Base-by-base conservation (phyloP, 2,797 vertebrate genomes). In the Odontamblyopus rebecca region DNA sequence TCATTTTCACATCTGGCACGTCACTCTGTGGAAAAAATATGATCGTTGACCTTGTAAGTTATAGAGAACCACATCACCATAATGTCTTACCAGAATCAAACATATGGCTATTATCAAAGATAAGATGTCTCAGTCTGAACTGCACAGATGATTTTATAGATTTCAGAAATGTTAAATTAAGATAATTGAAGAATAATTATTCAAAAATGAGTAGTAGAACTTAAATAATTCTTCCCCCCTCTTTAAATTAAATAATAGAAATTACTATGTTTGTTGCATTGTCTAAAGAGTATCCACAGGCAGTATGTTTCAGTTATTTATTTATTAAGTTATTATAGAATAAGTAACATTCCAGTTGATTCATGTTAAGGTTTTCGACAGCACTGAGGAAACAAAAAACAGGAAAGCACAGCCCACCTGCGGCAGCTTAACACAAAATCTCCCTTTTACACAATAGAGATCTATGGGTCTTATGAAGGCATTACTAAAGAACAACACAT, bases 401-500 rank as follows among this genome's bases (percentile, higher is more conserved):
- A 35, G 75, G 77, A 82, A 73, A 69, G 65, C 61, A 66, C 48
- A 85, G 81, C 82, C 82, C 82, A 91, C 89, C 89, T 88, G 90
- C 77, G 91, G 84, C 77, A 83, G 80, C 82, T 79, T 26, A 77
- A 82, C 76, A 85, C 72, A 71, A 87, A 90, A 76, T 84, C 86
- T 87, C 79, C 72, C 78, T 68, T 78, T 32, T 71, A 68, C 77
- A 78, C 70, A 76, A 77, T 59, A 63, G 57, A 85, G 86, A 91
- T 89, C 85, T 86, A 84, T 90, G 77, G 83, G 83, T 81, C 71
- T 90, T 82, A 82, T 87, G 89, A 86, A 91, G 87, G 86, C 86
- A 81, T 66, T 78, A 78, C 77, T 85, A 84, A 87, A 91, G 86
- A 91, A 92, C 84, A 93, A 92, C 91, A 92, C 83, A 90, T 88